phyloP scores from a whole-genome alignment of 2,113 vertebrate genomes.

The Rynchops niger region DNA sequence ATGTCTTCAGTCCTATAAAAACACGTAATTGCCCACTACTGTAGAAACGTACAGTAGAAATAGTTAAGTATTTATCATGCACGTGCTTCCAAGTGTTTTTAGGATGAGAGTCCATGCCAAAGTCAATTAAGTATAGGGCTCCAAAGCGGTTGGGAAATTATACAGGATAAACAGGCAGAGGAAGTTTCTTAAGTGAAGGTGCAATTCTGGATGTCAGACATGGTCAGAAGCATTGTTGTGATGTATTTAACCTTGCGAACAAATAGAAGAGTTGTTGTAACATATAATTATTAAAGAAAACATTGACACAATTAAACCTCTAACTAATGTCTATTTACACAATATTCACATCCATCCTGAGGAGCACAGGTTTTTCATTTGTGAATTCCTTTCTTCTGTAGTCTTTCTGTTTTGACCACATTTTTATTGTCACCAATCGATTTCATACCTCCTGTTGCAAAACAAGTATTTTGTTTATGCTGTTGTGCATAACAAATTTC shows the following conservation, averaged over 20 bases:
- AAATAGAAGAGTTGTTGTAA: slow-evolving; percentile 17
- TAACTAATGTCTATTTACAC: slow-evolving; percentile 58
- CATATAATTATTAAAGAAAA: slow-evolving; percentile 45
- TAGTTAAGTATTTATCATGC: slow-evolving; percentile 29
- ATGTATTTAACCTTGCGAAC: slow-evolving; percentile 18
- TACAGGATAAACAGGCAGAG: slow-evolving; percentile 29
- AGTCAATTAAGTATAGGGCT: slow-evolving; percentile 27
- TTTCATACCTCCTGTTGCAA: slow-evolving; percentile 8
- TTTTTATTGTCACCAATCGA: slow-evolving; percentile 3
- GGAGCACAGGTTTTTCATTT: slow-evolving; percentile 47
- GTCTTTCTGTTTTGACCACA: slow-evolving; percentile 50
- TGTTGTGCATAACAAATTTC: neutral
- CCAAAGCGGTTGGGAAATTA: slow-evolving; percentile 47
- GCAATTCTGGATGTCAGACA: slow-evolving; percentile 25
- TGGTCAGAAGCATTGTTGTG: slow-evolving; percentile 21
- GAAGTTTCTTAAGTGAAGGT: slow-evolving; percentile 58
- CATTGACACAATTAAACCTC: slow-evolving; percentile 40
- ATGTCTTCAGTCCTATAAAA: neutral
- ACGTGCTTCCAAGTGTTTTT: slow-evolving; percentile 29
- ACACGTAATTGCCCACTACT: neutral
- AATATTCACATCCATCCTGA: slow-evolving; percentile 1
- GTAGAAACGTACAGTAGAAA: neutral
- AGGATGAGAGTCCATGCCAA: slow-evolving; percentile 19
- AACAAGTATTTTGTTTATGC: slow-evolving; percentile 25
- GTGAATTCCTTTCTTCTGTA: slow-evolving; percentile 57